Percentiles rank a stretch among this genome's conserved stretches.
phyloP scores from a whole-genome alignment of 35 echinoderm and acorn worm species.

The Ophioderma brevispina region DNA sequence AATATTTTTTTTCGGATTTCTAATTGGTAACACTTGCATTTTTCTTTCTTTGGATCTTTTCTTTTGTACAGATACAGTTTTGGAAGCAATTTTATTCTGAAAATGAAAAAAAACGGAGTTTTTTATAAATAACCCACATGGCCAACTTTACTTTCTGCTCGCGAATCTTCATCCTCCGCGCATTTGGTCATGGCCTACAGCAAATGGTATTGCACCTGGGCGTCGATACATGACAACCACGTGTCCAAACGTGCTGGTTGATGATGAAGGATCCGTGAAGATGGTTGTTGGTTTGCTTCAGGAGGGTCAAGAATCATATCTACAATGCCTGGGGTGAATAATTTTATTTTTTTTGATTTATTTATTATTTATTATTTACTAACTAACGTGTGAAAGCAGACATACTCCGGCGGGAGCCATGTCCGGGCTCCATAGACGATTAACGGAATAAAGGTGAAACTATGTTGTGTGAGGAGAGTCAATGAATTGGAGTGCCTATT shows the following conservation, averaged over 20 bases:
- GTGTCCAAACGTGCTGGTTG: constrained; percentile 29
- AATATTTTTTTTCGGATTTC: too few species aligned
- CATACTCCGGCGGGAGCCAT: too few species aligned
- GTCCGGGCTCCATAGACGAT: too few species aligned
- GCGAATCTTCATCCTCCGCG: constrained; percentile 8
- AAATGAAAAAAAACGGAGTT: constrained; percentile 37
- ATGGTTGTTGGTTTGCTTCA: constrained; percentile 52
- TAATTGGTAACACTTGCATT: too few species aligned
- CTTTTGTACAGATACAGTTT: constrained; percentile 42
- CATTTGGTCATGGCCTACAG: constrained; percentile 1
- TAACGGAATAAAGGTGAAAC: too few species aligned
- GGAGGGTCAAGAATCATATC: constrained; percentile 59
- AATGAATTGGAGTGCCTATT: too few species aligned
- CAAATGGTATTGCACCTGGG: constrained; percentile 38
- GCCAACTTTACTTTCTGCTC: constrained; percentile 49
- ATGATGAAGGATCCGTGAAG: constrained; percentile 46
- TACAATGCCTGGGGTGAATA: constrained; percentile 57
- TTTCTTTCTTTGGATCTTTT: too few species aligned
- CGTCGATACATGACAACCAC: constrained; percentile 45
- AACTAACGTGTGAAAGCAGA: too few species aligned
- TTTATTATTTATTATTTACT: too few species aligned
- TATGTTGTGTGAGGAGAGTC: too few species aligned
- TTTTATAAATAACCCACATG: constrained; percentile 69
- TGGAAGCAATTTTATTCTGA: constrained; percentile 57
- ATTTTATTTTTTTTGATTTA: too few species aligned